Evolutionary conservation across 1,140 invertebrate genomes (phyloP).

Genomic region (Pseudomyrmex concolor): DNA sequence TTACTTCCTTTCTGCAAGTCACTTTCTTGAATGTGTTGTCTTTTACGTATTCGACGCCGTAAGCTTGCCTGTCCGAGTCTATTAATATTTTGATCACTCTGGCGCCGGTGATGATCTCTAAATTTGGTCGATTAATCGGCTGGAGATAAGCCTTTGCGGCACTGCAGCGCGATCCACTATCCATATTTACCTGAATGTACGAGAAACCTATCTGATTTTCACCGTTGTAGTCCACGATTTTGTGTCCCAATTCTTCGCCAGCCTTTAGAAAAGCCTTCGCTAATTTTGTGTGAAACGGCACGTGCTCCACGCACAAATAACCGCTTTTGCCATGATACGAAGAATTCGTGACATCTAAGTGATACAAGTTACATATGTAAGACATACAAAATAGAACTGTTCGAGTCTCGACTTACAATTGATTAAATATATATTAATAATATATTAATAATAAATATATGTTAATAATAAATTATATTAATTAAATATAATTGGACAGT

Average conservation of each 20-base stretch:
- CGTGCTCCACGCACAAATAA: constrained; percentile 81
- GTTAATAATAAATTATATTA: too few species aligned
- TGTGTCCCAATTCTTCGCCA: constrained; percentile 85
- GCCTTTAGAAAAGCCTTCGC: constrained; percentile 86
- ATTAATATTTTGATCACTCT: constrained; percentile 88
- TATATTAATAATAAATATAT: too few species aligned
- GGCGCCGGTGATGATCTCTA: constrained; percentile 89
- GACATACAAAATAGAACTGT: background rate
- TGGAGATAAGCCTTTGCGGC: constrained; percentile 87
- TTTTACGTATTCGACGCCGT: constrained; percentile 87
- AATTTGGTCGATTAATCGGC: constrained; percentile 86
- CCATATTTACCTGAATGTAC: constrained; percentile 89
- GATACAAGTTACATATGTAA: background rate
- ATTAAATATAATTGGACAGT: too few species aligned
- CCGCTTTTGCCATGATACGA: constrained; percentile 84
- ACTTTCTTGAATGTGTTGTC: constrained; percentile 83
- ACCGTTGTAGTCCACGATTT: constrained; percentile 86
- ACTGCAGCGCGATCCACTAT: constrained; percentile 88
- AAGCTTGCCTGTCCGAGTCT: constrained; percentile 83
- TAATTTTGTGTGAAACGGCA: constrained; percentile 82
- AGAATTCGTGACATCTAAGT: constrained; percentile 78
- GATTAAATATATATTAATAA: too few species aligned
- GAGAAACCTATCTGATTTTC: constrained; percentile 85
- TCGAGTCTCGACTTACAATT: background rate
- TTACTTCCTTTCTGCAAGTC: constrained; percentile 87